A percentile compares a stretch with the other conserved stretches of the same genome.
phyloP scores from a whole-genome alignment of 2,113 vertebrate genomes.

The Girardinichthys multiradiatus region DNA sequence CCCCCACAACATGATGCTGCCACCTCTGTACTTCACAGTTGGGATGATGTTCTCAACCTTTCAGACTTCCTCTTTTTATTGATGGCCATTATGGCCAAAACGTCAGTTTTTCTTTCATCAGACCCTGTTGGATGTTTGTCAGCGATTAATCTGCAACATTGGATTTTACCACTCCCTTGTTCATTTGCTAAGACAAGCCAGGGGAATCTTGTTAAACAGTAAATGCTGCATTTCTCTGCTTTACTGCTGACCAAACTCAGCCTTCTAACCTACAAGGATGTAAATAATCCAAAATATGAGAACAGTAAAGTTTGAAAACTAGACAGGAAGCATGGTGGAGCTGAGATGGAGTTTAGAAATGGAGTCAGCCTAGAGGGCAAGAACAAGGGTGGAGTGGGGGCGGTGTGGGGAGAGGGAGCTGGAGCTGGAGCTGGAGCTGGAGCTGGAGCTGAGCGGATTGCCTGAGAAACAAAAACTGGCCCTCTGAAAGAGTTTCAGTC shows the following conservation, averaged over 20 bases:
- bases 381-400: constrained; percentile 31
- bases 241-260: neutral
- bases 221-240: neutral
- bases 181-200: neutral
- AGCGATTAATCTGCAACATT: too few relatives aligned
- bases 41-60: neutral
- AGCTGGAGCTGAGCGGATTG: constrained; percentile 42
- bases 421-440: too few relatives aligned
- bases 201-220: neutral
- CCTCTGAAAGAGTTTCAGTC: constrained; percentile 68
- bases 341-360: constrained; percentile 60
- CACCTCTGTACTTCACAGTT: neutral
- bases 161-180: neutral
- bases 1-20: neutral
- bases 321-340: constrained; percentile 41
- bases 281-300: neutral
- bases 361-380: constrained; percentile 52
- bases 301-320: neutral
- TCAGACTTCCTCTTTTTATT: neutral
- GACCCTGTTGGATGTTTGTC: neutral
- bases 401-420: too few relatives aligned
- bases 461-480: constrained; percentile 70
- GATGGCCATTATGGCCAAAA: neutral
- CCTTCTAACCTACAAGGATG: neutral
- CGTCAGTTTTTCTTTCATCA: neutral